phyloP scores from a whole-genome alignment of 2,113 vertebrate genomes.

The Mastomys natalensis region DNA sequence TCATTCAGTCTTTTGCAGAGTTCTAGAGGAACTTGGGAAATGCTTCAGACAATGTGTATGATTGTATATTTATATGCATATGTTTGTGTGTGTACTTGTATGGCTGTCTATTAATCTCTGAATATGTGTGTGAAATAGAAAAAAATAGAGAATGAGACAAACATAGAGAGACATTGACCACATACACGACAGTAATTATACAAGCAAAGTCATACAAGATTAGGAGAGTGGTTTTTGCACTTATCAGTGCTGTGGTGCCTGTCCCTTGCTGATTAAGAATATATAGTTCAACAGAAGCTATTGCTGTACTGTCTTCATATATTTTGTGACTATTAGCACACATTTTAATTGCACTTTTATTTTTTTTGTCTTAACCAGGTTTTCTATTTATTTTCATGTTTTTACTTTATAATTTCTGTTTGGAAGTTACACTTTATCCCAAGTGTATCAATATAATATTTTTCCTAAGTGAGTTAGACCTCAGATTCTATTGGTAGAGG shows the following conservation, averaged over 20 bases:
- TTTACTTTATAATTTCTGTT: not conserved
- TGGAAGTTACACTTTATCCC: not conserved
- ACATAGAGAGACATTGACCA: not conserved
- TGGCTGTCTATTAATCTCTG: not conserved
- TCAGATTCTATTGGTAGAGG: not conserved
- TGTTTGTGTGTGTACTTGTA: not conserved
- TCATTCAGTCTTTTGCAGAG: not conserved
- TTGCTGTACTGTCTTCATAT: not conserved
- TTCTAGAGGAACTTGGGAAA: not conserved
- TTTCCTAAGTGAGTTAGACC: not conserved
- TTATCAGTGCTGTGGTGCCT: not conserved
- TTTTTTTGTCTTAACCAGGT: not conserved
- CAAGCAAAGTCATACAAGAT: not conserved
- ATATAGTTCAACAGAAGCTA: not conserved
- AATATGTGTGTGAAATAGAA: not conserved
- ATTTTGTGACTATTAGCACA: not conserved
- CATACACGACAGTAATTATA: not conserved
- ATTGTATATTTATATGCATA: not conserved
- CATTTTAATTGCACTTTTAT: not conserved
- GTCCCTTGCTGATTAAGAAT: not conserved
- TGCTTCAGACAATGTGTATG: not conserved
- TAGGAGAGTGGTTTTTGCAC: not conserved
- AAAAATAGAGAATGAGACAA: not conserved
- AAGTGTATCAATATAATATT: not conserved
- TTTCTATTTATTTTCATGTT: not conserved